phyloP scores from a whole-genome alignment of 2,797 vertebrate genomes.

The Harpagifer antarcticus region DNA sequence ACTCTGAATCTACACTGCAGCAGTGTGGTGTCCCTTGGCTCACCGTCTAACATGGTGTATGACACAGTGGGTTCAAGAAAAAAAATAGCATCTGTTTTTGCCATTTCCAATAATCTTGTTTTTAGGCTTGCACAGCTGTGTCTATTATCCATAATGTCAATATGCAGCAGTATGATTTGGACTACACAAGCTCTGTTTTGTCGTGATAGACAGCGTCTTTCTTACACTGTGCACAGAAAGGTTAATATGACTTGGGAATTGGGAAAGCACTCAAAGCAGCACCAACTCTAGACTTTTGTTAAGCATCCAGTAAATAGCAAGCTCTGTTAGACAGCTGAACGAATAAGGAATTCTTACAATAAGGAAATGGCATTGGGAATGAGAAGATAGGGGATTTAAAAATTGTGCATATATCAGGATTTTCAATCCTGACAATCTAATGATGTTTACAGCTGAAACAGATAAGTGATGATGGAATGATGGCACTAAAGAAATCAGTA shows the following conservation, averaged over 20 bases:
- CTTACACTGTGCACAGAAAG: slow-evolving; percentile 26
- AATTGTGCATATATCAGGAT: slow-evolving; percentile 8
- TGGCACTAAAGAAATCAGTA: not conserved
- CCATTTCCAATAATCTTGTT: slow-evolving; percentile 46
- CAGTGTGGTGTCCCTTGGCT: not conserved
- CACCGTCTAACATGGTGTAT: not conserved
- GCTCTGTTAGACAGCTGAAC: slow-evolving; percentile 25
- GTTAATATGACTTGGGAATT: slow-evolving; percentile 38
- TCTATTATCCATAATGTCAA: slow-evolving; percentile 64
- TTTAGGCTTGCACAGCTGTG: slow-evolving; percentile 38
- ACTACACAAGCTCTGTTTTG: slow-evolving; percentile 44
- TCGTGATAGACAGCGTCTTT: slow-evolving; percentile 53
- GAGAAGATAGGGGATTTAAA: slow-evolving; percentile 43
- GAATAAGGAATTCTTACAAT: slow-evolving; percentile 39
- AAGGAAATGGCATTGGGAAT: slow-evolving; percentile 32
- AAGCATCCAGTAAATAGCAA: slow-evolving; percentile 13
- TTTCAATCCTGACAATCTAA: slow-evolving; percentile 31
- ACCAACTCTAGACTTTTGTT: slow-evolving; percentile 40
- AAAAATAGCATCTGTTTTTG: slow-evolving; percentile 36
- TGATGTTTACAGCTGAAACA: slow-evolving; percentile 12
- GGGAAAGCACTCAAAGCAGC: slow-evolving; percentile 29
- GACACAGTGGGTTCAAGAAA: slow-evolving; percentile 23
- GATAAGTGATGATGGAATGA: not conserved
- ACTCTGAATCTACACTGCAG: not conserved
- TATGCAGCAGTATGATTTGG: slow-evolving; percentile 66